Evolutionary conservation across 2,797 vertebrate genomes (phyloP), one percentile per base, ranked within the genome.

Genomic region (Graptemys geographica): DNA sequence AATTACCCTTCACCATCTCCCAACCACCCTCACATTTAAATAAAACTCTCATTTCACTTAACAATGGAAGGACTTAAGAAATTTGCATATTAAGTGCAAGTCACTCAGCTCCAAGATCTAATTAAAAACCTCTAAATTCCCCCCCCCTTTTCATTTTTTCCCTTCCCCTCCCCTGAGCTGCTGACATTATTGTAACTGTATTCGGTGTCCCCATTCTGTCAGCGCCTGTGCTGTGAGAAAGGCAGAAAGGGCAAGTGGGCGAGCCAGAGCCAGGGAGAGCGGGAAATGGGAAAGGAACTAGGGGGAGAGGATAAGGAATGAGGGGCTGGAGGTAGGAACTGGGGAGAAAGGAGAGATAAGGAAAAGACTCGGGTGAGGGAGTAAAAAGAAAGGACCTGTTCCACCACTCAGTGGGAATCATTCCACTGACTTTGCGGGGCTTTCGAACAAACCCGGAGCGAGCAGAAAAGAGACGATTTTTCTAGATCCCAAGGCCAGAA

Each of bases 131-230:
- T 87, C 84, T 93, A 44, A n/a, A 83, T 90, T 28, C 6, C 23
- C 47, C 88, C 44, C 86, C 88, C 85, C 41, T 94, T 93, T 92
- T 94, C 92, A 90, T 94, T 96, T 91, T 95, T 97, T 91, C 93
- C 93, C 88, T 94, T 95, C 91, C 83, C 95, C 91, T 97, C 93
- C 78, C 88, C 79, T 91, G 95, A 97, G 97, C 92, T 86, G 89
- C 96, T 96, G 92, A 94, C 94, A 94, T 95, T 95, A 95, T 85
- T 95, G 92, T 90, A 94, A 90, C 90, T 96, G 94, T 91, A 93
- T 96, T 96, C 92, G 9, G 88, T 97, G 97, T 96, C 97, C 97
- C 94, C 97, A 98, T 98, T 98, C 98, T 97, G 97, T 98, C 97
- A 98, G 51, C 79, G 85, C 23, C 28, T 86, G 69, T 84, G 91